A percentile compares a stretch with the other conserved stretches of the same genome.
Conservation (phyloP, 2,888 invertebrate genomes). For the Busseola fusca region DNA sequence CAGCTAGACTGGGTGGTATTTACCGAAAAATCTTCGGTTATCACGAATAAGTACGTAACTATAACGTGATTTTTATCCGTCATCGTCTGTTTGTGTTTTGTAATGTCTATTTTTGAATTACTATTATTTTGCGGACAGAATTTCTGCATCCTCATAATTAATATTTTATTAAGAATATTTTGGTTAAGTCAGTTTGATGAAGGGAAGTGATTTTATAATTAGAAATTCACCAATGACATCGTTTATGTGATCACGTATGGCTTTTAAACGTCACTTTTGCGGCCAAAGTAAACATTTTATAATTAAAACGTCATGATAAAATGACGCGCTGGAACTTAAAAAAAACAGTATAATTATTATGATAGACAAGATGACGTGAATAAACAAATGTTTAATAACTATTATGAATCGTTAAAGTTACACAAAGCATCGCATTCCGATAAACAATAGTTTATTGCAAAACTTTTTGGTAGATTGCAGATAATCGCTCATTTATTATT, state of each 20-base stretch:
- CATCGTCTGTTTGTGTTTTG: constrained; percentile 46
- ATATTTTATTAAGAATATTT: constrained; percentile 13
- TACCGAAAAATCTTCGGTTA: constrained; percentile 60
- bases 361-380: neutral
- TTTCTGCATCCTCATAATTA: neutral
- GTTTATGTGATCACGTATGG: constrained; percentile 2
- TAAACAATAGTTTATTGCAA: constrained; percentile 30
- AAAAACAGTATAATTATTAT: neutral
- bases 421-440: constrained; percentile 2
- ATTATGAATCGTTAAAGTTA: neutral
- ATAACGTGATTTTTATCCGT: constrained; percentile 58
- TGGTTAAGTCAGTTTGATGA: neutral
- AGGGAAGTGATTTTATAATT: neutral
- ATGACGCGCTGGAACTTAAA: constrained; percentile 9
- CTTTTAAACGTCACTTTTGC: constrained; percentile 15
- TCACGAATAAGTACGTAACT: constrained; percentile 60
- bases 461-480: constrained; percentile 24
- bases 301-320: constrained; percentile 40
- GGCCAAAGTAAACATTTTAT: constrained; percentile 38
- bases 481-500: constrained; percentile 5
- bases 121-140: neutral
- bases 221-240: neutral
- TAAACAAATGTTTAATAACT: constrained; percentile 4
- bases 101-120: constrained; percentile 24
- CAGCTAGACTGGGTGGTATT: constrained; percentile 60